Base-by-base conservation (phyloP, 2,888 invertebrate species). In the Alloscopus bannaensis region DNA sequence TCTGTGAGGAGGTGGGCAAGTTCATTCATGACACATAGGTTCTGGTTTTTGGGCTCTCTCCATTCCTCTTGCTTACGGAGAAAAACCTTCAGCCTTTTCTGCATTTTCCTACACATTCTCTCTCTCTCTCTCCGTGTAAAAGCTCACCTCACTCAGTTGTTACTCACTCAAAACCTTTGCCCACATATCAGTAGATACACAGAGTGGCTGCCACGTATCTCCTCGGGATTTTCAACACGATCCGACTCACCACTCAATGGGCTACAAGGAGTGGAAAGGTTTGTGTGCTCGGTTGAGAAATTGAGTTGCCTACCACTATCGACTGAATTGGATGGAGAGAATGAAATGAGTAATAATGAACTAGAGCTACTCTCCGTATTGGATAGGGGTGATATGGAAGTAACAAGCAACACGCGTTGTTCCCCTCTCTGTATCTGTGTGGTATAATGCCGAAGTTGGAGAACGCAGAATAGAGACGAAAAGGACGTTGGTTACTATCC, bases 21-120 rank as follows among this genome's bases (percentile, higher is more conserved):
- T 81, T 81, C 81, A 81, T 81, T 81, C 81, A 81, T 81, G 81
- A 69, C 81, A 81, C 81, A 81, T 81, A 78, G 77, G 65, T 66
- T 73, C 65, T 78, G 47, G 47, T 42, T 65, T 28, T 50, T 29
- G 71, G 62, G 62, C 18, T 60, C 62, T 62, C 47, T 59, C 40
- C n/a, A 24, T 45, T 29, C 29, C 28, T 40, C 42, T 55, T 16
- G 36, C 52, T 52, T 18, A 2, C 31, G 2, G 22, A 24, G 6
- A 42, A 62, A 47, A 64, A 18, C 47, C 45, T 50, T 28, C 22
- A 22, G 42, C 13, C 16, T 6, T 26, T 65, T 42, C 68, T 68
- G 36, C 40, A 26, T 36, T n/a, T 26, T 47, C 16, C 22, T 40
- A 16, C 24, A n/a, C 24, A 52, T 22, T n/a, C 24, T n/a, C 11